Evolutionary conservation across 2,113 vertebrate genomes (phyloP).

Genomic region (Actinemys pallida): DNA sequence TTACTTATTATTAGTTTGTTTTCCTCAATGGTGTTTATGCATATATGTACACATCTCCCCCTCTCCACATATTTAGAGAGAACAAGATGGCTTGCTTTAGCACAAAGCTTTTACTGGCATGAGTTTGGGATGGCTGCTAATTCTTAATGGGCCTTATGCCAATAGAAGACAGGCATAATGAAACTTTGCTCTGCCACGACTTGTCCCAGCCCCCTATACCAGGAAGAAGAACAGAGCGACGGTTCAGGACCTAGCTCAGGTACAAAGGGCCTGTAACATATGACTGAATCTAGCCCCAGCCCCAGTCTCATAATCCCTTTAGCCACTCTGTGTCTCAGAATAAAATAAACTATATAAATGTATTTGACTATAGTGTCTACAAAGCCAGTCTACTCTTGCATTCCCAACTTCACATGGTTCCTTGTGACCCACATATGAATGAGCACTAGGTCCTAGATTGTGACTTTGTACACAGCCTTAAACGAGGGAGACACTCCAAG

Average conservation of each 20-base stretch:
- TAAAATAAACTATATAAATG: neutral
- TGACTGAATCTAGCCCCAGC: neutral
- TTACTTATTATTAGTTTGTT: neutral
- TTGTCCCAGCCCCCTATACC: neutral
- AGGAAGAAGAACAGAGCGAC: neutral
- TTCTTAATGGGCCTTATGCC: neutral
- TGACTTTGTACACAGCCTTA: neutral
- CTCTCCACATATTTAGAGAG: neutral
- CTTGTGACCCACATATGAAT: neutral
- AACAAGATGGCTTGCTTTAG: neutral
- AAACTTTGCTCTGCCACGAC: neutral
- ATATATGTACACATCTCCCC: neutral
- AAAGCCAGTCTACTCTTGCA: neutral
- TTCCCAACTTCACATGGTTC: neutral
- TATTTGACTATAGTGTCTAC: neutral
- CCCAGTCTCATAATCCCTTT: neutral
- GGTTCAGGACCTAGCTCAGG: neutral
- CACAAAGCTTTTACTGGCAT: neutral
- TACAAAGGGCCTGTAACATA: neutral
- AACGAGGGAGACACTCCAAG: neutral
- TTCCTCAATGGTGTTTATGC: neutral
- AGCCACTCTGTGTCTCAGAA: neutral
- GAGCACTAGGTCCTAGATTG: neutral
- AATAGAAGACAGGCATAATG: neutral
- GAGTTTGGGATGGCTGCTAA: neutral